These are phyloP conservation scores for Myzus persicae DNA, from an alignment of 1,140 invertebrate genomes.

Conservation along the genomic window DNA sequence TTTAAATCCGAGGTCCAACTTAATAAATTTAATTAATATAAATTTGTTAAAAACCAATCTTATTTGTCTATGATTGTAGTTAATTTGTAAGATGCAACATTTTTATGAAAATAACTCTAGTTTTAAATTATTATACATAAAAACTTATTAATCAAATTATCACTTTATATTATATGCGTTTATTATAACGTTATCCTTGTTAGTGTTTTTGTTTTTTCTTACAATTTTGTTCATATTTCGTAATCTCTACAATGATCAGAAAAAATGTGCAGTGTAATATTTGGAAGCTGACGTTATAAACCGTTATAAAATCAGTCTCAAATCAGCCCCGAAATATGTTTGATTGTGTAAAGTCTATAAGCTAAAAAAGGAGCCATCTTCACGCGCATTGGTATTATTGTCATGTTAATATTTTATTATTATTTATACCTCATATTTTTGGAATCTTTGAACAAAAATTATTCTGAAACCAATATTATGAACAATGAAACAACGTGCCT, in stretches of 20 bases:
- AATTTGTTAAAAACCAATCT: neutral
- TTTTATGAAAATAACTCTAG: neutral
- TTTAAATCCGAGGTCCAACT: neutral
- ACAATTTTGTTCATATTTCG: neutral
- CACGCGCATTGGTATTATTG: neutral
- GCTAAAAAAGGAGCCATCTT: neutral
- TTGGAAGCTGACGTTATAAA: neutral
- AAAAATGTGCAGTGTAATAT: too few species aligned
- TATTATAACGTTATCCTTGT: too few species aligned
- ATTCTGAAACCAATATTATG: neutral
- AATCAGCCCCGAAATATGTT: neutral
- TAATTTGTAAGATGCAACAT: neutral
- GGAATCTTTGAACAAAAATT: neutral
- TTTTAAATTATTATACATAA: neutral
- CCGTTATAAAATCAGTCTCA: too few species aligned
- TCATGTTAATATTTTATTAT: neutral
- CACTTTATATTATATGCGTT: too few species aligned
- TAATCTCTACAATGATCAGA: neutral
- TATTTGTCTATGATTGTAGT: neutral
- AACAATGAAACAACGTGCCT: neutral
- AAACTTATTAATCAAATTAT: too few species aligned
- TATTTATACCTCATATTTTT: neutral
- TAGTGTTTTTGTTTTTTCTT: neutral
- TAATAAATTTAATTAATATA: neutral
- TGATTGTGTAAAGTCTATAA: neutral